A percentile compares a stretch with the other conserved stretches of the same genome.
Evolutionary conservation across 1,140 invertebrate species (phyloP).

Genomic region (Trichomalopsis sarcophagae): DNA sequence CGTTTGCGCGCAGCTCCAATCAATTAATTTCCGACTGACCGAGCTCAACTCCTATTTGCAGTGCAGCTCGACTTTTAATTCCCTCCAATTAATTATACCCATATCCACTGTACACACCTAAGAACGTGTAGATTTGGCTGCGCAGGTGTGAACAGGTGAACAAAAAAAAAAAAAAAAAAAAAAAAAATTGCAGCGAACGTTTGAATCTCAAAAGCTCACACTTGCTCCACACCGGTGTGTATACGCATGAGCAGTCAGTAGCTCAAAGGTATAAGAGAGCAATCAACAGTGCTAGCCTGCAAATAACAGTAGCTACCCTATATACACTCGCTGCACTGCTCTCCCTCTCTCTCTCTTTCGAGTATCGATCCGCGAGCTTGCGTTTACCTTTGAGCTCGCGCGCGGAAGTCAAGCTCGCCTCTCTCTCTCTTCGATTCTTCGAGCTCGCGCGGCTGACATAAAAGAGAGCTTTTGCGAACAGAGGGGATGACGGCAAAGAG

Average conservation of each 20-base stretch:
- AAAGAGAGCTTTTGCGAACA: background rate
- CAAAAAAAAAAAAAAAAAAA: too few relatives aligned
- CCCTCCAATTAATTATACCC: conserved; percentile 18
- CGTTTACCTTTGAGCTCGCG: background rate
- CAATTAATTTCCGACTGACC: conserved; percentile 2
- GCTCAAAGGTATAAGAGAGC: background rate
- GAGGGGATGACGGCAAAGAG: background rate
- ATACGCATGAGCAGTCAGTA: background rate
- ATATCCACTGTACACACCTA: too few relatives aligned
- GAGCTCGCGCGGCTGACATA: background rate
- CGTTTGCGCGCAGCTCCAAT: background rate
- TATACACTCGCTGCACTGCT: too few relatives aligned
- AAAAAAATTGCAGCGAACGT: background rate
- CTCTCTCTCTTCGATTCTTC: background rate
- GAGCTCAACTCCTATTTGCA: background rate
- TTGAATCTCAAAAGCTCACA: background rate
- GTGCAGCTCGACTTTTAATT: background rate
- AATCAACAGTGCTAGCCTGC: background rate
- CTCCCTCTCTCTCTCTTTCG: background rate
- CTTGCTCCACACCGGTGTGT: background rate
- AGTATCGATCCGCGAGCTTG: background rate
- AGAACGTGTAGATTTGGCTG: too few relatives aligned
- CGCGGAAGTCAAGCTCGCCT: background rate
- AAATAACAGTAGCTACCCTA: background rate
- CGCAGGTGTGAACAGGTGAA: too few relatives aligned